A percentile compares a stretch with the other conserved stretches of the same genome.
Evolutionary conservation across 2,797 vertebrate genomes (phyloP).

Genomic region (Molossus alvarezi): DNA sequence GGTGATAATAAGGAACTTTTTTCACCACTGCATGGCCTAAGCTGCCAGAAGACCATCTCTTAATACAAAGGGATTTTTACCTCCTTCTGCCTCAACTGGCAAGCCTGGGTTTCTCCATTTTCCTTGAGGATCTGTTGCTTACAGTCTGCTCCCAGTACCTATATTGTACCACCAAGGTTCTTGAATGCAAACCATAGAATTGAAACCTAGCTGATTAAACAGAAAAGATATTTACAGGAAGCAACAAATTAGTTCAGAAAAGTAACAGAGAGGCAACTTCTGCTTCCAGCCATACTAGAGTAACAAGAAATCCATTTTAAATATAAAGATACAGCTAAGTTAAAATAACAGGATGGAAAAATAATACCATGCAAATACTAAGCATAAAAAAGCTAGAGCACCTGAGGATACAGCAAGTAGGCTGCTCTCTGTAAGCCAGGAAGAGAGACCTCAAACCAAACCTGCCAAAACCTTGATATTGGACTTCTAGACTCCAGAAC

Average conservation of each 20-base stretch:
- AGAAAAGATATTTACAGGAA: constrained; percentile 56
- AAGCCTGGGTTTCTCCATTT: constrained; percentile 1
- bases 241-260: constrained; percentile 51
- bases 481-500: neutral
- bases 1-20: neutral
- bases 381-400: neutral
- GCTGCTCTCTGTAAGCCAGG: neutral
- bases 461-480: neutral
- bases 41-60: neutral
- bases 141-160: neutral
- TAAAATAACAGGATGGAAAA: constrained; percentile 40
- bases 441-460: neutral
- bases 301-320: constrained; percentile 36
- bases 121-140: neutral
- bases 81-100: neutral
- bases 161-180: constrained; percentile 13
- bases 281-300: neutral
- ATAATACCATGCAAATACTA: neutral
- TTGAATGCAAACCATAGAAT: constrained; percentile 27
- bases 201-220: constrained; percentile 25
- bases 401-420: neutral
- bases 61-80: neutral
- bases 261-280: neutral
- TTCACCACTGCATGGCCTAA: neutral
- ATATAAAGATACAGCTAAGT: neutral